A percentile compares a stretch with the other conserved stretches of the same genome.
phyloP scores from a whole-genome alignment of 2,888 invertebrate genomes.

The Dichetophora obliterata region DNA sequence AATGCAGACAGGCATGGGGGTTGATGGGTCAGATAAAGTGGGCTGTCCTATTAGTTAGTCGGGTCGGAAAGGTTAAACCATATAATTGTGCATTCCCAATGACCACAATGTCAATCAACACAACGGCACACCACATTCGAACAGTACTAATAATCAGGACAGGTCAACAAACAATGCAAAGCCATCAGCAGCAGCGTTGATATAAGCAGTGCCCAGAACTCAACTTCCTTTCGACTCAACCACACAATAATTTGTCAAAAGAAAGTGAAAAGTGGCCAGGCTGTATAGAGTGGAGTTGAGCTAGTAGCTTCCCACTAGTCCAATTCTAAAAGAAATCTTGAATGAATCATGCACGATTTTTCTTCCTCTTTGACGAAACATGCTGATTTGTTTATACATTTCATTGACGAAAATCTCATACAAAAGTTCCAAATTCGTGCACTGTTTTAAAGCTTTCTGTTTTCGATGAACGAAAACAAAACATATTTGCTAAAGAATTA shows the following conservation, averaged over 20 bases:
- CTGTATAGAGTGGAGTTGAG: neutral
- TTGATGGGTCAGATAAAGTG: neutral
- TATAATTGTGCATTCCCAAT: conserved; percentile 16
- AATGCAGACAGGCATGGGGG: neutral
- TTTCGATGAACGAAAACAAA: too few relatives aligned
- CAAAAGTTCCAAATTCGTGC: too few relatives aligned
- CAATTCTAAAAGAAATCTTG: too few relatives aligned
- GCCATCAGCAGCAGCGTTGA: neutral
- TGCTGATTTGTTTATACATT: too few relatives aligned
- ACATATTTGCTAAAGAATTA: too few relatives aligned
- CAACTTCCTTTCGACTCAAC: neutral
- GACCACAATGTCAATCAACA: conserved; percentile 17
- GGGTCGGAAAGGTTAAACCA: conserved; percentile 24
- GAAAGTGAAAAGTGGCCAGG: neutral
- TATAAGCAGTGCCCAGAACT: neutral
- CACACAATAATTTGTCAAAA: neutral
- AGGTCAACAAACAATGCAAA: conserved; percentile 10
- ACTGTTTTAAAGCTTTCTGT: too few relatives aligned
- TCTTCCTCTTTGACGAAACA: too few relatives aligned
- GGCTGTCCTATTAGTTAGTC: neutral
- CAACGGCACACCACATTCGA: neutral
- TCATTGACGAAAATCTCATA: too few relatives aligned
- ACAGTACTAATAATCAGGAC: conserved; percentile 1
- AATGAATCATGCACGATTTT: too few relatives aligned
- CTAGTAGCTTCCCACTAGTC: neutral